phyloP scores from a whole-genome alignment of 2,797 vertebrate species.

The Crocodylus rhombifer region DNA sequence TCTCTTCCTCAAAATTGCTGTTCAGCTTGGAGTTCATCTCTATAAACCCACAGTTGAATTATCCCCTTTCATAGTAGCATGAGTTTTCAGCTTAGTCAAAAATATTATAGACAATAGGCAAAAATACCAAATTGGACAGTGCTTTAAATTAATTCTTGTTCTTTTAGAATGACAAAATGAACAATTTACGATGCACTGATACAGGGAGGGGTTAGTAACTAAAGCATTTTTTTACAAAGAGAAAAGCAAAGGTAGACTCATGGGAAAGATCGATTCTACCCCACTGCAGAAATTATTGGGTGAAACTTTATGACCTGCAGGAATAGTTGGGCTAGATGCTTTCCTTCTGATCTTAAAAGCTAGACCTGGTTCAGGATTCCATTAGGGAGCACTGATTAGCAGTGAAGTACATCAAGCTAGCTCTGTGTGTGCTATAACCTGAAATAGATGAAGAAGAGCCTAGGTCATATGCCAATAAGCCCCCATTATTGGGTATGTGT shows the following conservation, averaged over 20 bases:
- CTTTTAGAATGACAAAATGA: not conserved
- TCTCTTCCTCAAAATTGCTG: not conserved
- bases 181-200: not conserved
- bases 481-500: too few relatives aligned
- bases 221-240: not conserved
- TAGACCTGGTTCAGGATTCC: too few relatives aligned
- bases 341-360: not conserved
- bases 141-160: not conserved
- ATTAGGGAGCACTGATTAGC: too few relatives aligned
- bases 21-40: not conserved
- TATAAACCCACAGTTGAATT: not conserved
- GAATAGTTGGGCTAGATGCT: not conserved
- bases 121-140: not conserved
- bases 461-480: too few relatives aligned
- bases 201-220: not conserved
- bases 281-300: not conserved
- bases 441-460: too few relatives aligned
- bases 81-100: not conserved
- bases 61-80: not conserved
- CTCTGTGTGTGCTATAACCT: too few relatives aligned
- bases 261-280: not conserved
- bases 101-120: not conserved
- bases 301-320: not conserved
- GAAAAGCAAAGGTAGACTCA: not conserved
- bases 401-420: too few relatives aligned